Evolutionary conservation across 2,113 vertebrate species (phyloP), one percentile per base, ranked within the genome.

Genomic region (Tetrax tetrax): DNA sequence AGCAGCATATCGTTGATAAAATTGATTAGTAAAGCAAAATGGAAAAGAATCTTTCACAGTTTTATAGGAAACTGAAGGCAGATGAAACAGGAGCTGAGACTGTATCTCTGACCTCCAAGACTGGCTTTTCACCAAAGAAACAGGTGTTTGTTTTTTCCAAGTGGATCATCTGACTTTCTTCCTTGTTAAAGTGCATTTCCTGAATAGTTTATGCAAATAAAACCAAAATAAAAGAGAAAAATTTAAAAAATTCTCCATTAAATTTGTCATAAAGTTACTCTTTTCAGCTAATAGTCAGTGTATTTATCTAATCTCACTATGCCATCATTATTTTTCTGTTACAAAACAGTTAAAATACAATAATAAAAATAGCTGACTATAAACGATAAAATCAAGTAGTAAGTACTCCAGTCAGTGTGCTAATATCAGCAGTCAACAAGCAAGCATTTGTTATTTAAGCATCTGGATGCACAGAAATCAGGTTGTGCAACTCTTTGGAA

Each of bases 1-100:
- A 78, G 56, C 35, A 16, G 12, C 25, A 45, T 10, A 33, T 0
- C 0, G 11, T 27, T 64, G 6, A 6, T 71, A 1, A 3, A 23
- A 38, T 12, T 60, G 37, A 69, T 37, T 45, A 37, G n/a, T 37
- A 38, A 75, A 53, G 10, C 25, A 57, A 90, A 94, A 61, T 10
- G 5, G 47, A 70, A 57, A 79, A 59, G 6, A 63, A 33, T 27
- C 16, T 65, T 84, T 56, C 18, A n/a, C 27, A 38, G 10, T 43
- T 50, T 31, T 70, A 29, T 6, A 48, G 33, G 16, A 88, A 61
- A 53, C 4, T 8, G 74, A 51, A 68, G 21, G 14, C 6, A 15
- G 6, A 4, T 21, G 29, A 74, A 56, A 37, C 5, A 24, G 24
- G 25, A 84, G 23, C 11, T 78, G 35, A 75, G 17, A 29, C 25